phyloP scores from a whole-genome alignment of 2,113 vertebrate genomes.

The Callionymus lyra region DNA sequence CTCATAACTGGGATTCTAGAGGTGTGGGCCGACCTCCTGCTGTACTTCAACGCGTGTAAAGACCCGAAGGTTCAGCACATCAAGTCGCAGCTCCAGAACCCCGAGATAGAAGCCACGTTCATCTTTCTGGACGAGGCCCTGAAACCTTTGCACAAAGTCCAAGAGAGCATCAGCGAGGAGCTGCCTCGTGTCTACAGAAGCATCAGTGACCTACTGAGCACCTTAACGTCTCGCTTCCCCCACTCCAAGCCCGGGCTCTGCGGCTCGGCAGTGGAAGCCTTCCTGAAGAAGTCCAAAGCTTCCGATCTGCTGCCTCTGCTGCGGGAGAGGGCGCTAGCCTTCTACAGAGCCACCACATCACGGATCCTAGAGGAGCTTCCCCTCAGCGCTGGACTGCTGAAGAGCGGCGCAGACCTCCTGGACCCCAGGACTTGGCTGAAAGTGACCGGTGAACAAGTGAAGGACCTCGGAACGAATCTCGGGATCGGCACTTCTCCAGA shows the following conservation, averaged over 20 bases:
- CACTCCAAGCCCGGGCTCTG: conserved; percentile 37
- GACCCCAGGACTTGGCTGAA: conserved; percentile 37
- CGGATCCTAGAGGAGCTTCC: conserved; percentile 48
- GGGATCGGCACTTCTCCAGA: conserved; percentile 40
- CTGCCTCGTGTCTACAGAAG: conserved; percentile 44
- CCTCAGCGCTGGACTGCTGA: conserved; percentile 31
- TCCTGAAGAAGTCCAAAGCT: conserved; percentile 28
- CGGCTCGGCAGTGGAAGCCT: conserved; percentile 37
- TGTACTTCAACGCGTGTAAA: conserved; percentile 44
- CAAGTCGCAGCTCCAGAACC: conserved; percentile 48
- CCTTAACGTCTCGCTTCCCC: conserved; percentile 57
- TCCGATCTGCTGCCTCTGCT: conserved; percentile 21
- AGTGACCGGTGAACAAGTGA: conserved; percentile 25
- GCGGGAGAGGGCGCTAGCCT: conserved; percentile 34
- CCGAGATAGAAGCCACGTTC: conserved; percentile 52
- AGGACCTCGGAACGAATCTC: conserved; percentile 49
- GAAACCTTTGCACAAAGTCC: conserved; percentile 53
- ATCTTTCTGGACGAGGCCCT: conserved; percentile 57
- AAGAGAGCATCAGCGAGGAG: conserved; percentile 21
- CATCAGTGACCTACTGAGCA: conserved; percentile 47
- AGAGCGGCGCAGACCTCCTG: conserved; percentile 49
- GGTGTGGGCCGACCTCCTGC: conserved; percentile 54
- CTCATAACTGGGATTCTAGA: conserved; percentile 43
- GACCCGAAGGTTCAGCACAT: conserved; percentile 42
- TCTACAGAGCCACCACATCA: conserved; percentile 51